These are phyloP conservation scores for Coluber constrictor DNA, from an alignment of 2,797 vertebrate species.

Conservation along the genomic window DNA sequence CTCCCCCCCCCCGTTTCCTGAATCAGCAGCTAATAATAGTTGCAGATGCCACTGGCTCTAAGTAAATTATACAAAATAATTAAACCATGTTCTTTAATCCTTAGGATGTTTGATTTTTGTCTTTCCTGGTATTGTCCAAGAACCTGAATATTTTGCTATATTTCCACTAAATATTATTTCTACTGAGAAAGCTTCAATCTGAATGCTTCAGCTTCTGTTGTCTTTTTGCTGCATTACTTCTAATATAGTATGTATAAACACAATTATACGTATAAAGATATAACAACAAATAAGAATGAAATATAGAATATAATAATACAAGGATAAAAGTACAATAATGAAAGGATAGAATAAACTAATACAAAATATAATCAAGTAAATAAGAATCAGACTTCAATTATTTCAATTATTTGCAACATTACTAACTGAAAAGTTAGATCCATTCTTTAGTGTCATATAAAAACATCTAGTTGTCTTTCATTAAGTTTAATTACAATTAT, in stretches of 20 bases:
- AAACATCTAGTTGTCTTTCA: background rate
- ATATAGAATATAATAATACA: background rate
- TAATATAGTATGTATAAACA: background rate
- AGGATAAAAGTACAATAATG: background rate
- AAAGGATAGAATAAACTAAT: background rate
- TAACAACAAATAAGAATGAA: background rate
- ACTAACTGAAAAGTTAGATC: constrained; percentile 6
- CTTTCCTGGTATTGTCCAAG: constrained; percentile 32
- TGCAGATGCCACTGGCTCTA: constrained; percentile 14
- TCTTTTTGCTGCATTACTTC: background rate
- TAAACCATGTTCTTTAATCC: constrained; percentile 39
- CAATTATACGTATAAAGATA: background rate
- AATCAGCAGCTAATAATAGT: constrained; percentile 24
- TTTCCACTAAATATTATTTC: constrained; percentile 7
- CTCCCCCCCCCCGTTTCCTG: background rate
- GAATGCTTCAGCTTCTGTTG: background rate
- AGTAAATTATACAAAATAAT: constrained; percentile 29
- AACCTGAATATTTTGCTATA: background rate
- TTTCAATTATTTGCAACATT: background rate
- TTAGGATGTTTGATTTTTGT: constrained; percentile 35
- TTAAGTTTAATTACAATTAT: background rate
- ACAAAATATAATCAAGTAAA: background rate
- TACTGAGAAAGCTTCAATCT: background rate
- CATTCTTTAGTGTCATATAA: background rate
- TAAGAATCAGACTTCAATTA: background rate